phyloP scores from a whole-genome alignment of 2,888 invertebrate genomes.

The Atethmia centrago region DNA sequence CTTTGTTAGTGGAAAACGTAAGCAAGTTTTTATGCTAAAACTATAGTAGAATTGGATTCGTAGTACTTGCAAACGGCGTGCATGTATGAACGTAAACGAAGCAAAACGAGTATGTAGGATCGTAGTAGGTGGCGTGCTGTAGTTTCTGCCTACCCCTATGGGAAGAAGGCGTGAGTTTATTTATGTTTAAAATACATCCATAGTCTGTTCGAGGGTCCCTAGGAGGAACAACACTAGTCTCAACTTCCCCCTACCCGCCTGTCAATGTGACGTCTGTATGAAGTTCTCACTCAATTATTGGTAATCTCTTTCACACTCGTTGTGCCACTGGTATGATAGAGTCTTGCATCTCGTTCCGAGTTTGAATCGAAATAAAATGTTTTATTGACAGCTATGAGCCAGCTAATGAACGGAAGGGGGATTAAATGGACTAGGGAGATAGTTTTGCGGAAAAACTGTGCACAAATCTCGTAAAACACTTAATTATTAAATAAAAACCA shows the following conservation, averaged over 20 bases:
- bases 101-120: neutral
- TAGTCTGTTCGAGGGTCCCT: neutral
- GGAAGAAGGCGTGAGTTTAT: neutral
- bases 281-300: neutral
- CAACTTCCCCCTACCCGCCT: neutral
- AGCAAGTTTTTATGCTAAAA: constrained; percentile 96
- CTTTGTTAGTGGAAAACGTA: constrained; percentile 96
- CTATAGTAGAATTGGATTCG: constrained; percentile 94
- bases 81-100: neutral
- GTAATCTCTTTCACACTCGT: constrained; percentile 18
- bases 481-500: constrained; percentile 13
- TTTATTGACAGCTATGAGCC: constrained; percentile 25
- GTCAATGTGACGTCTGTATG: constrained; percentile 22
- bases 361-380: constrained; percentile 6
- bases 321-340: rapidly evolving
- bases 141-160: neutral
- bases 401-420: constrained; percentile 31
- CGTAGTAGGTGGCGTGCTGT: neutral
- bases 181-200: neutral
- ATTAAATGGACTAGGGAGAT: constrained; percentile 21
- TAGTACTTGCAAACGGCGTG: too few relatives aligned
- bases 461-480: constrained; percentile 7
- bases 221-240: neutral
- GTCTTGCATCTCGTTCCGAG: constrained; percentile 31
- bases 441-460: constrained; percentile 25